Percentiles rank a stretch among this genome's conserved stretches.
phyloP scores from a whole-genome alignment of 2,113 vertebrate genomes.

The Sinocyclocheilus anshuiensis region DNA sequence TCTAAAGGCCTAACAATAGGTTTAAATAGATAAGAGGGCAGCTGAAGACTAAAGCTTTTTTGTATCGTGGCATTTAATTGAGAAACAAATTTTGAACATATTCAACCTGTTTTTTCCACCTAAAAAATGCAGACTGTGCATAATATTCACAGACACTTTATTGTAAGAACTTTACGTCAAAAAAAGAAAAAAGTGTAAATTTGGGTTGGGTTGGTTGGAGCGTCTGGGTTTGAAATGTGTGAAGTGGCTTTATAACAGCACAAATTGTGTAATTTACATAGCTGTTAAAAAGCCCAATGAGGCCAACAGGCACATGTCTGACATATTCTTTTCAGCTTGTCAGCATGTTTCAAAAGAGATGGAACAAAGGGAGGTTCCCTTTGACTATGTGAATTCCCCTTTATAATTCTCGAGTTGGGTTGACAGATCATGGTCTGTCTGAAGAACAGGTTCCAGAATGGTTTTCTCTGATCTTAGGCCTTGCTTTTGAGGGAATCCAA shows the following conservation, averaged over 20 bases:
- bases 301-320: constrained; percentile 24
- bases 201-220: constrained; percentile 12
- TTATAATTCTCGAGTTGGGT: background rate
- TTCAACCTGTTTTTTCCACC: background rate
- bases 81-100: constrained; percentile 5
- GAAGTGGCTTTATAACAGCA: constrained; percentile 28
- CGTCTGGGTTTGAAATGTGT: constrained; percentile 13
- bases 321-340: constrained; percentile 14
- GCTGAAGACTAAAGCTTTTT: background rate
- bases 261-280: constrained; percentile 27
- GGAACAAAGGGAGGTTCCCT: constrained; percentile 34
- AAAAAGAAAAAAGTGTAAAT: background rate
- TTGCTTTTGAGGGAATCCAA: background rate
- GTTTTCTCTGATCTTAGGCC: background rate
- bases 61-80: constrained; percentile 1
- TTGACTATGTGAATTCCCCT: constrained; percentile 31
- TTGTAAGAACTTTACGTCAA: constrained; percentile 8
- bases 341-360: constrained; percentile 35
- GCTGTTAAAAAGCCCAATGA: constrained; percentile 32
- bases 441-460: background rate
- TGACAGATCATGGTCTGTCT: background rate
- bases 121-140: background rate
- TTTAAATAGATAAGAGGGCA: background rate
- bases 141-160: constrained; percentile 21
- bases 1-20: background rate